These are phyloP conservation scores for Atta texana DNA, from an alignment of 1,140 invertebrate species.

Conservation along the genomic window DNA sequence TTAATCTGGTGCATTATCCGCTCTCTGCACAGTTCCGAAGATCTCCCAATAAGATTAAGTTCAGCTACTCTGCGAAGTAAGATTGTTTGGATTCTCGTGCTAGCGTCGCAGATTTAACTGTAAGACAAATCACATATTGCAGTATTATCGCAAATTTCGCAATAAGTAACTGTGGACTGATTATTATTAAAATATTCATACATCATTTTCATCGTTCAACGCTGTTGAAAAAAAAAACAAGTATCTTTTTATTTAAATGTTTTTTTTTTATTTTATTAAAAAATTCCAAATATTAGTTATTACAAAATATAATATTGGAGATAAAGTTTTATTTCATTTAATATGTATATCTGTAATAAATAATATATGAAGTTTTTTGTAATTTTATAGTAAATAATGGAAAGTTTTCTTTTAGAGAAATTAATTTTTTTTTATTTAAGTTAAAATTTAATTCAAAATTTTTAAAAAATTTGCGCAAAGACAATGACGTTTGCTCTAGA, in stretches of 20 bases:
- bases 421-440: background rate
- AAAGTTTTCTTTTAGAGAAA: background rate
- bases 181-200: background rate
- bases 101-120: conserved; percentile 20
- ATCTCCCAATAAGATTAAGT: conserved; percentile 69
- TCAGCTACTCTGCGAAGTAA: conserved; percentile 21
- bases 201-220: background rate
- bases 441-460: background rate
- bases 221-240: background rate
- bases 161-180: conserved; percentile 65
- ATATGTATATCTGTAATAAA: background rate
- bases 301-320: conserved; percentile 5
- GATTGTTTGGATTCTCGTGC: conserved; percentile 36
- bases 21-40: conserved; percentile 38
- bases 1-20: conserved; percentile 33
- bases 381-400: background rate
- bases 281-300: background rate
- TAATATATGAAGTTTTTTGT: background rate
- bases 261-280: conserved; percentile 6
- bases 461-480: too few relatives aligned
- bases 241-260: background rate
- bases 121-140: conserved; percentile 32
- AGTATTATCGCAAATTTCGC: conserved; percentile 18
- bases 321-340: background rate
- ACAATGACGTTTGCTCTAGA: background rate